A percentile compares a stretch with the other conserved stretches of the same genome.
These are phyloP conservation scores for Squalus acanthias DNA, from an alignment of 2,797 vertebrate species.

Conservation along the genomic window DNA sequence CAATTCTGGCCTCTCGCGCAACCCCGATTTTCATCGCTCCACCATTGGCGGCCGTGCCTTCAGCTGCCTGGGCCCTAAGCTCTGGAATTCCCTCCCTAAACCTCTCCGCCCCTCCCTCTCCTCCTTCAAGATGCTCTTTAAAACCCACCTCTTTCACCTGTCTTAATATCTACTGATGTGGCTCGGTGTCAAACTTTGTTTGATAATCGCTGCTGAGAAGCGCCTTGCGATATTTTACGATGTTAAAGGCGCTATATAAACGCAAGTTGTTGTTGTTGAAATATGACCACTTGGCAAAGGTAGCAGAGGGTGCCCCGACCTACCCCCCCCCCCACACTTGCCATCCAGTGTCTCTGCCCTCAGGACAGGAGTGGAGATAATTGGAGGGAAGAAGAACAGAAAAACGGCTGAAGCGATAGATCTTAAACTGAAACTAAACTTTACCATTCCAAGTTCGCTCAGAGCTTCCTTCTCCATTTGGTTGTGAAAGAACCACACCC, in stretches of 20 bases:
- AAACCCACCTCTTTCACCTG: background rate
- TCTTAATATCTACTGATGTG: background rate
- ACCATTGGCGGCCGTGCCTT: background rate
- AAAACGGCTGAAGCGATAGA: background rate
- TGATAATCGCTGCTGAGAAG: background rate
- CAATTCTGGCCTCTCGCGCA: background rate
- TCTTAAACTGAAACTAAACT: background rate
- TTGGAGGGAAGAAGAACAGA: background rate
- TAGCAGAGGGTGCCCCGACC: background rate
- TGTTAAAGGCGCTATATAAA: background rate
- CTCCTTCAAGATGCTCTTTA: background rate
- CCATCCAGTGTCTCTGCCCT: background rate
- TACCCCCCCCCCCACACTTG: background rate
- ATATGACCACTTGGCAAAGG: background rate
- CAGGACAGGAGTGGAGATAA: background rate
- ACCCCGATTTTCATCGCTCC: background rate
- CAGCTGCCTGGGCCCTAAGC: background rate
- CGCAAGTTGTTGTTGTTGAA: background rate
- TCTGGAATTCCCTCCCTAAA: background rate
- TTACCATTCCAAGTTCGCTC: background rate
- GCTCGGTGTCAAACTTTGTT: background rate
- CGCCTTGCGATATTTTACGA: background rate
- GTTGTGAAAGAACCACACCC: background rate
- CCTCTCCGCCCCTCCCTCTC: background rate
- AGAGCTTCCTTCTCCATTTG: background rate